Evolutionary conservation across 30 jellyfish, hydroid and myxozoan genomes (phyloP), one percentile per base, ranked within the genome.

Genomic region (Nemopilema nomurai): DNA sequence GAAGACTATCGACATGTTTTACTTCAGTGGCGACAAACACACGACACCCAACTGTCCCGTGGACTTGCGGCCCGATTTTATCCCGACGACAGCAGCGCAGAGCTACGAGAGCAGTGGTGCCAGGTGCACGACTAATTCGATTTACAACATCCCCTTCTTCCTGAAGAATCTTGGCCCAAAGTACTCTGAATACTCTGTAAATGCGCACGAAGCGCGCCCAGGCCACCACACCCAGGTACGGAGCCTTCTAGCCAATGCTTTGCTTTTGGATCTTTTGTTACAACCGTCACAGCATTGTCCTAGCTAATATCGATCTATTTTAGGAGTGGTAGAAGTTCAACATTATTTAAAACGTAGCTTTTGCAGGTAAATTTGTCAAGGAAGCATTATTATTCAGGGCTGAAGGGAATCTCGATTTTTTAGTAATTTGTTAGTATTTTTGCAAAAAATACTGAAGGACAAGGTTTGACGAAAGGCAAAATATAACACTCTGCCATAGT

Each of bases 151-250:
- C 66, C 99, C 99, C 7, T 94, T 94, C 86, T 94, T 94, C 33
- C 67, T 94, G 70, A 90, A 88, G 76, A 84, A 94, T 57, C 95
- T 94, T 28, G 99, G 99, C 16, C 99, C 99, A 33, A 88, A 81
- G 64, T 94, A 76, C 67, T 94, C 99, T 24, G 99, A 94, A 77
- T 94, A 89, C 69, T 94, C 99, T 8, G 99, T 94, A 57, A 94
- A 89, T 69, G 99, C 99, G 19, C 99, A 94, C 73, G 99, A 94
- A 71, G 97, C 99, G 28, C 78, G 99, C 49, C 99, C 99, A 51
- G 99, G 99, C 1, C 99, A 94, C 70, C 99, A 94, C 53, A 94
- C 99, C 8, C 99, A 94, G 91, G 99, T 94, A 81, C 26, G 63
- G 25, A 1, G 19, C 9, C 71, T 21, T 21, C 21, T 1, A 16